Conservation (phyloP, 2,888 invertebrate species). For the Kryphioiulus occultus region DNA sequence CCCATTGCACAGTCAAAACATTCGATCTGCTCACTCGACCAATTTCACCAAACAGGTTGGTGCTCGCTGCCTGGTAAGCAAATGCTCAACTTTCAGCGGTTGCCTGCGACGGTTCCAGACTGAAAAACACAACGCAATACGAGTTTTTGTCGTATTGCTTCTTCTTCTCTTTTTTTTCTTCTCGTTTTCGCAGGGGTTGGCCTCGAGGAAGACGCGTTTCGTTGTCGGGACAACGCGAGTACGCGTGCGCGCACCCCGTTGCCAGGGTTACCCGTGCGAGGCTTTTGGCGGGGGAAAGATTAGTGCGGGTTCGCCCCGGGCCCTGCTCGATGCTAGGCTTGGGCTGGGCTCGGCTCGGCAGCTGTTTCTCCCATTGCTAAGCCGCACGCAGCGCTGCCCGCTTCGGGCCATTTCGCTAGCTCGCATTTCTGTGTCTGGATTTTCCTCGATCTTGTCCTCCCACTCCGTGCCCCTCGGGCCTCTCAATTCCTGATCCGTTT, state of each 20-base stretch:
- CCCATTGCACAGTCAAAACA: too few species aligned
- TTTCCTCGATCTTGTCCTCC: slow-evolving; percentile 35
- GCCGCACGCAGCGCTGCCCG: not conserved
- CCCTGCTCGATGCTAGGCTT: slow-evolving; percentile 16
- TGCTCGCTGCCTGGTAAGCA: too few species aligned
- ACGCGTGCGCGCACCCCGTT: not conserved
- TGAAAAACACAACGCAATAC: not conserved
- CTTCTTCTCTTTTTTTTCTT: not conserved
- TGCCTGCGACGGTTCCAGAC: too few species aligned
- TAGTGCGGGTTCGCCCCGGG: slow-evolving; percentile 18
- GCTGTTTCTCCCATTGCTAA: slow-evolving; percentile 19
- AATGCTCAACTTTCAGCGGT: too few species aligned
- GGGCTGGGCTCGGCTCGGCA: slow-evolving; percentile 20
- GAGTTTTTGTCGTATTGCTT: not conserved
- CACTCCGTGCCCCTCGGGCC: slow-evolving; percentile 22
- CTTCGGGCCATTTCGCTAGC: not conserved
- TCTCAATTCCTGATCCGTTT: slow-evolving; percentile 22
- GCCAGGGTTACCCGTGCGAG: slow-evolving; percentile 21
- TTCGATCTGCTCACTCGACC: too few species aligned
- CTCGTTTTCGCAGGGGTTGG: too few species aligned
- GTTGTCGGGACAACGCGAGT: slow-evolving; percentile 5
- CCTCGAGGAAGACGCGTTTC: not conserved
- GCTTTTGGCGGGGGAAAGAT: slow-evolving; percentile 35
- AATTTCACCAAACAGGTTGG: too few species aligned
- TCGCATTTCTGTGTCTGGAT: slow-evolving; percentile 31